Base-by-base conservation (phyloP, 2,113 vertebrate species). In the Carollia perspicillata region DNA sequence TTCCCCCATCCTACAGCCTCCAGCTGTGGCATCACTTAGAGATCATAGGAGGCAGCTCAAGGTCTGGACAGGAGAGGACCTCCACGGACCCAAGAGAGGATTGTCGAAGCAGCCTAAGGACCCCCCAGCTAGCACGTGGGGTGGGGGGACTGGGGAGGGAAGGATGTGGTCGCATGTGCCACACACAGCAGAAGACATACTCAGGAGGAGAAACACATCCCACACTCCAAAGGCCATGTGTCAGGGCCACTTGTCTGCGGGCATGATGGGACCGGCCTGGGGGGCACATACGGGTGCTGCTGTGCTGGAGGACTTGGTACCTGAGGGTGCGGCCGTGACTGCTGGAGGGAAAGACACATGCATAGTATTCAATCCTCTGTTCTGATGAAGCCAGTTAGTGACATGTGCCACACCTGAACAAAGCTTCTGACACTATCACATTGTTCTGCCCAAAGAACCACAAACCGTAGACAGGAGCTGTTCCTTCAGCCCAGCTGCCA, bases 301-400 rank as follows among this genome's bases (percentile, higher is more conserved):
- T 10, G 30, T 44, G 20, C 37, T 44, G 78, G 18, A 69, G 22
- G 33, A 12, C 26, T 0, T 26, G 44, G 81, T 26, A 6, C 23
- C 63, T 20, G 53, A 55, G 26, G 26, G 47, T 18, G 16, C 23
- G n/a, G 35, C 33, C 23, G 37, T 42, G 55, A 44, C 33, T 33
- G 16, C 5, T 8, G 20, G 1, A 16, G 6, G 10, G 18, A 40
- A 60, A 37, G 9, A 47, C 14, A 22, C 2, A 7, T 5, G 2
- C 66, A 14, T 4, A 26, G 28, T 33, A 37, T 9, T 37, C 18
- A 0, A 60, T 18, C 60, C 37, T 93, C 53, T 44, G 22, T 49
- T 55, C 80, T 49, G 22, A 71, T 16, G 33, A 69, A 81, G n/a
- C 9, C 9, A 20, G 4, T 53, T 37, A 49, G n/a, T 44, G 33